These are phyloP conservation scores for Thunnus maccoyii DNA, from an alignment of 2,113 vertebrate genomes.

Conservation along the genomic window DNA sequence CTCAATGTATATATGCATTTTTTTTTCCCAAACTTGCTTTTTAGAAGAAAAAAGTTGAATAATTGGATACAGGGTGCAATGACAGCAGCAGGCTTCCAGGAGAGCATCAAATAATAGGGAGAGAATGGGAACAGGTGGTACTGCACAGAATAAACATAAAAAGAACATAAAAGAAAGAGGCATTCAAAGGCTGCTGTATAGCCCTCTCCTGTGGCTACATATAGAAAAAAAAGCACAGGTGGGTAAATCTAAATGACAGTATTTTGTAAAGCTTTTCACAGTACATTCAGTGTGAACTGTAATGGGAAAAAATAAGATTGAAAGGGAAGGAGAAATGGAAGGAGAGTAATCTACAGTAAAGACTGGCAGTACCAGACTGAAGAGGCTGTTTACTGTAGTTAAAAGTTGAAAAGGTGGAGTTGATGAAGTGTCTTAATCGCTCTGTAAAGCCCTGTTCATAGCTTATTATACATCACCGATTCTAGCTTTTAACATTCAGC, in stretches of 20 bases:
- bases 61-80: not conserved
- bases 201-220: not conserved
- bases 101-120: not conserved
- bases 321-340: too few relatives aligned
- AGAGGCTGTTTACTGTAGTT: too few relatives aligned
- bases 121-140: not conserved
- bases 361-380: too few relatives aligned
- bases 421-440: too few relatives aligned
- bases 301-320: not conserved
- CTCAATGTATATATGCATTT: not conserved
- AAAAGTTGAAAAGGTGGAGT: too few relatives aligned
- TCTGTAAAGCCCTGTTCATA: too few relatives aligned
- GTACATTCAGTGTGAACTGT: not conserved
- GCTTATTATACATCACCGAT: too few relatives aligned
- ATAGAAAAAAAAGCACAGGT: conserved; percentile 30
- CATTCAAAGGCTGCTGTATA: not conserved
- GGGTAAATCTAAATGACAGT: conserved; percentile 1
- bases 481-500: not conserved
- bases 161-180: not conserved
- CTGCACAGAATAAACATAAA: not conserved
- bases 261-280: not conserved
- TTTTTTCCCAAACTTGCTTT: not conserved
- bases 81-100: not conserved
- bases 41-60: not conserved
- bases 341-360: too few relatives aligned